Evolutionary conservation across 2,888 invertebrate species (phyloP), one percentile per base, ranked within the genome.

Genomic region (Tetranychus truncatus): DNA sequence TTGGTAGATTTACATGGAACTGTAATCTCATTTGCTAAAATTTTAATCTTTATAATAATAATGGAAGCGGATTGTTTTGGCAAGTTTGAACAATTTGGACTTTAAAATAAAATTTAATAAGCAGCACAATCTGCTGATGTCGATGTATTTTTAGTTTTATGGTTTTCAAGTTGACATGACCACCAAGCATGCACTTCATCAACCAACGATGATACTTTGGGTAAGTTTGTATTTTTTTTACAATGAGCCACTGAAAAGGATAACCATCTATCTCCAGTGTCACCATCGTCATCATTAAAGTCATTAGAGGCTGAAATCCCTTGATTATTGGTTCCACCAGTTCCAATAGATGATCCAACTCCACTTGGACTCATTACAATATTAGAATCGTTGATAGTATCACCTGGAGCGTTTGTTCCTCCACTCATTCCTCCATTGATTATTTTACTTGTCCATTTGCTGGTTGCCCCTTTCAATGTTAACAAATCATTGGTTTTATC

Each of bases 131-230:
- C 69, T 20, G 6, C 20, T 20, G 69, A 20, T 4, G 69, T 24
- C 11, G 8, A 11, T 24, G 7, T 69, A 11, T 24, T 24, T 69
- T 69, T 69, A 69, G 69, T 11, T 24, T 69, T 24, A 20, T 20
- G 9, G 34, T 69, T 21, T 20, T 69, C 69, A 11, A 69, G 11
- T 21, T 24, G 69, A 11, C 69, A 69, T 11, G 20, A 24, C 72
- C 72, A 73, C 73, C 73, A 73, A 15, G 45, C 73, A 44, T 73
- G 73, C 9, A 73, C 65, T 55, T 73, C 73, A 4, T 73, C 20
- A n/a, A 73, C 73, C 73, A 73, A 55, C 18, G 55, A 24, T n/a
- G 65, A 21, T 11, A 73, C 44, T 65, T 66, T 21, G 21, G 55
- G 73, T 6, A 72, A 20, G 7, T 34, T 34, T 45, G 34, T 11